Evolutionary conservation across 2,888 invertebrate species (phyloP).

Genomic region (Altica lythri): DNA sequence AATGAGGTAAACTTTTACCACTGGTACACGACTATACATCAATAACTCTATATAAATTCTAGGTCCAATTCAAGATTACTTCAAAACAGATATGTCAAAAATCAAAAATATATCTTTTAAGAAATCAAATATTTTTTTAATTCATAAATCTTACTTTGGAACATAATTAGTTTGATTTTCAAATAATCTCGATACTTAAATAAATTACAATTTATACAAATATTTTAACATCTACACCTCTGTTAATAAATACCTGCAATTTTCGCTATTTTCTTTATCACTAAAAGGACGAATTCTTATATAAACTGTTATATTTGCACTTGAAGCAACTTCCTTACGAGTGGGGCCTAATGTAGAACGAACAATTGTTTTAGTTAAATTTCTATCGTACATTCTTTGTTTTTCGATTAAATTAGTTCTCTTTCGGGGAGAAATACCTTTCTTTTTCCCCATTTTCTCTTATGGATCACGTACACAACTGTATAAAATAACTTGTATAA

Average conservation of each 20-base stretch:
- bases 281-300: conserved; percentile 85
- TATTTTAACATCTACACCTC: not conserved
- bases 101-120: not conserved
- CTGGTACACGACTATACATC: no score
- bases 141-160: not conserved
- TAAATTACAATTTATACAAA: not conserved
- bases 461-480: not conserved
- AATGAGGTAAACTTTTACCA: no score
- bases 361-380: conserved; percentile 32
- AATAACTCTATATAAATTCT: no score
- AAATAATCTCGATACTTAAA: not conserved
- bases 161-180: not conserved
- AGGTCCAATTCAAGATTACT: not conserved
- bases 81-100: not conserved
- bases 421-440: conserved; percentile 33
- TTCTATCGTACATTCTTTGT: conserved; percentile 19
- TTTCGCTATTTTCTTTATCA: conserved; percentile 63
- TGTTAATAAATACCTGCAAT: conserved; percentile 44
- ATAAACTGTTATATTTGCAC: conserved; percentile 75
- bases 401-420: conserved; percentile 29
- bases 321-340: conserved; percentile 13
- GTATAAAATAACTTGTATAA: not conserved
- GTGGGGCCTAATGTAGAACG: conserved; percentile 30
- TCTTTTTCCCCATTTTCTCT: conserved; percentile 35
- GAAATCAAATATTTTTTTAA: not conserved